A percentile compares a stretch with the other conserved stretches of the same genome.
These are phyloP conservation scores for Anticlea derivata DNA, from an alignment of 2,888 invertebrate genomes.

Conservation along the genomic window DNA sequence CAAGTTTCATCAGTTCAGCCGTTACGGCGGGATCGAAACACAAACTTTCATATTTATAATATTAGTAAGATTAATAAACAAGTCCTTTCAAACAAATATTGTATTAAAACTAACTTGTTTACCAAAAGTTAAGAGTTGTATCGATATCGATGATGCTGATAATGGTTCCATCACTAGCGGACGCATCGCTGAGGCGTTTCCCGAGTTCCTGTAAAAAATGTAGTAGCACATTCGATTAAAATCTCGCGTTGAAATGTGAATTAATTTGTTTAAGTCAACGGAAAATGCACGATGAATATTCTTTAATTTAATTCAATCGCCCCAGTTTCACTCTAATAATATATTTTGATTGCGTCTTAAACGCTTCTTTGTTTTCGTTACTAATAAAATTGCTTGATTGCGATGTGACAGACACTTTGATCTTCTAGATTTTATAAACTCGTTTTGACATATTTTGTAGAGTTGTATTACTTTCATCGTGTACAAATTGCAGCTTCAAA, in stretches of 20 bases:
- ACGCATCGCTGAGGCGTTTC: slow-evolving; percentile 50
- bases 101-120: too few species aligned
- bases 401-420: slow-evolving; percentile 51
- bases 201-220: slow-evolving; percentile 53
- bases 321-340: slow-evolving; percentile 67
- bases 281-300: slow-evolving; percentile 39
- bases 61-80: too few species aligned
- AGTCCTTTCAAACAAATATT: too few species aligned
- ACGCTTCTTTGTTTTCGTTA: slow-evolving; percentile 69
- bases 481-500: slow-evolving; percentile 10
- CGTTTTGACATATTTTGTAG: slow-evolving; percentile 17
- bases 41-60: too few species aligned
- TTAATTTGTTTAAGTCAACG: slow-evolving; percentile 68
- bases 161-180: slow-evolving; percentile 51
- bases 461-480: slow-evolving; percentile 8
- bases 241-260: slow-evolving; percentile 65
- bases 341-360: slow-evolving; percentile 68
- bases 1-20: too few species aligned
- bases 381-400: slow-evolving; percentile 65
- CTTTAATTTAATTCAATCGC: slow-evolving; percentile 54
- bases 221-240: slow-evolving; percentile 61
- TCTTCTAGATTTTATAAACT: slow-evolving; percentile 34
- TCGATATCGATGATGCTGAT: slow-evolving; percentile 18
- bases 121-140: neutral
- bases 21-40: too few species aligned